Base-by-base conservation (phyloP, 2,888 invertebrate genomes). In the Clistopyga incitator region DNA sequence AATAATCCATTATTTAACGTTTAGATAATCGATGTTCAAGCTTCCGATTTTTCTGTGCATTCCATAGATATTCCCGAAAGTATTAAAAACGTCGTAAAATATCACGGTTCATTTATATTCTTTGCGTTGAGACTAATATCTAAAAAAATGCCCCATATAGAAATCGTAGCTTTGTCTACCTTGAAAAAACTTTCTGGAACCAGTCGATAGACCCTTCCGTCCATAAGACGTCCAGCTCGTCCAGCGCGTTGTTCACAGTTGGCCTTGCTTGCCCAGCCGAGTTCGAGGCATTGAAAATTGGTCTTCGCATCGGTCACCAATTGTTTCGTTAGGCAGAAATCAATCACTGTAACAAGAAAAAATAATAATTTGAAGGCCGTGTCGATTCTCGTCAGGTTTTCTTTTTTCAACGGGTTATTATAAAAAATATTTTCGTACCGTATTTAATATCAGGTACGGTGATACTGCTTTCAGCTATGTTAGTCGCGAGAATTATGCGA, bases 391-490 rank as follows among this genome's bases (percentile, higher is more conserved):
- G n/a, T 52, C 10, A 10, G 38, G n/a, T n/a, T n/a, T n/a, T n/a
- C n/a, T n/a, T n/a, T n/a, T n/a, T n/a, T n/a, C n/a, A n/a, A n/a
- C n/a, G n/a, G n/a, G n/a, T n/a, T 29, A 29, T 29, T 29, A 29
- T 29, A 29, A 29, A 23, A 34, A 34, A 6, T 52, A 6, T 13
- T 70, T 25, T 84, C 87, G 90, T 91, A 96, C 96, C 96, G 93
- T 97, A 98, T 93, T 96, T 96, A 20, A 98, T 96, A 92, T 98
- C 98, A 0, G 97, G 96, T 8, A 98, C 97, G 0, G 98, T 98
- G 87, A 98, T 96, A 68, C 98, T 98, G 92, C 98, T 98, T 93
- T 98, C 98, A 0, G 98, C 98, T 86, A 98, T 98, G 93, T 98
- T 98, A 8, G 98, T 98, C 0, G 98, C 96, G 52, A 98, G 93